Base-by-base conservation (phyloP, 2,113 vertebrate species). In the Oncorhynchus clarkii region DNA sequence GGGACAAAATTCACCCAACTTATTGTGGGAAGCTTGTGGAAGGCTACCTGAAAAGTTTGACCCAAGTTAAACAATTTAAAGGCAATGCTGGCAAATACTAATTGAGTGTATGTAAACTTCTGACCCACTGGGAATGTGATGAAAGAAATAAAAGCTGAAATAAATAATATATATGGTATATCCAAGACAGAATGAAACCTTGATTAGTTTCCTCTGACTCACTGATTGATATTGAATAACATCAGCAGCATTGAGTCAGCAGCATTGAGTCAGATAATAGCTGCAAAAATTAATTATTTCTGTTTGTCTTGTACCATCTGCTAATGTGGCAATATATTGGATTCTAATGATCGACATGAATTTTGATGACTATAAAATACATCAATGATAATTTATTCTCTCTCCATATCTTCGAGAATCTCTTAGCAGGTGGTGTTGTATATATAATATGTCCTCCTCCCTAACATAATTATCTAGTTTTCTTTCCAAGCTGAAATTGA, bases 251-350 rank as follows among this genome's bases (percentile, higher is more conserved):
- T 24, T 64, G 12, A 12, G 24, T n/a, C n/a, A 22, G 60, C 18
- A 11, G n/a, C 8, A 22, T 24, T 64, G 60, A 24, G 11, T n/a
- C 60, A 64, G 60, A 66, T 27, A 66, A 27, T 16, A 24, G 26
- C 26, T 66, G 13, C 5, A 26, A 29, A 26, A 18, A 66, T 66
- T 22, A 66, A 54, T 34, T 34, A 34, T 34, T 57, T 57, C 51
- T 57, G 54, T 57, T 78, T 72, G 75, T 27, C 80, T 78, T 39
- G 59, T 16, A 79, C 49, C 71, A 77, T 74, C 67, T 82, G 77
- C 29, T 78, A 64, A 67, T 24, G 29, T 29, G 31, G 24, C 26
- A 72, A 67, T 11, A 7, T 67, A 34, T 48, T 67, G 74, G 20
- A 79, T 72, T 76, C 60, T 68, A 77, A 70, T 34, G 24, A n/a